Conservation (phyloP, 2,888 invertebrate genomes). For the Itoplectis maculator region DNA sequence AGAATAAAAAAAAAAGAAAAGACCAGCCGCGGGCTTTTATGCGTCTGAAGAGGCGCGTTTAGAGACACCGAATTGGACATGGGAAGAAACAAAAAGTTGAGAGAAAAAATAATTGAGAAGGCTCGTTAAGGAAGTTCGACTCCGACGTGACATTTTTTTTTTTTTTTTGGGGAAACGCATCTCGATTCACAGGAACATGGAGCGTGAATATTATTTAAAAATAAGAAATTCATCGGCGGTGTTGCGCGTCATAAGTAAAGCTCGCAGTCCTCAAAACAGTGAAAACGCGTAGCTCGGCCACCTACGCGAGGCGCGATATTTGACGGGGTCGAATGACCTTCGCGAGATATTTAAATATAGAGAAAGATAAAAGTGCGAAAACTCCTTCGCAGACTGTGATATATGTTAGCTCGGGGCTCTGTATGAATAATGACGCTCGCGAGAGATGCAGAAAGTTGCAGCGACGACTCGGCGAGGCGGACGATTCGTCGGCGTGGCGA, state of each 20-base stretch:
- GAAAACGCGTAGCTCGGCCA: background rate
- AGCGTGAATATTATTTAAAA: background rate
- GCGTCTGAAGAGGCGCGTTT: conserved; percentile 11
- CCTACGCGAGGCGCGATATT: conserved; percentile 2
- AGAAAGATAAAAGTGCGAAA: conserved; percentile 55
- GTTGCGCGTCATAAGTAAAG: background rate
- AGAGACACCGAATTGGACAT: background rate
- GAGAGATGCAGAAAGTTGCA: conserved; percentile 40
- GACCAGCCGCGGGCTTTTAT: background rate
- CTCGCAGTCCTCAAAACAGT: background rate
- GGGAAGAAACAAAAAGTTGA: background rate
- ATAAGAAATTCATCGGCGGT: conserved; percentile 10
- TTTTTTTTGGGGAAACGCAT: background rate
- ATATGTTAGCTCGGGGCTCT: background rate
- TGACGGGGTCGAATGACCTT: conserved; percentile 59
- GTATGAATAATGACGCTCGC: conserved; percentile 40
- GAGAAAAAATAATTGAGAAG: background rate
- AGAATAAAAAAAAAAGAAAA: conserved; percentile 28
- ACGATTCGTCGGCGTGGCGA: conserved; percentile 24
- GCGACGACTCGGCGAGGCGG: conserved; percentile 19
- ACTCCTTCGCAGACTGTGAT: conserved; percentile 18
- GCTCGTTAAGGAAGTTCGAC: conserved; percentile 38
- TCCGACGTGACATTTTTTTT: background rate
- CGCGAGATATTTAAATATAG: conserved; percentile 61
- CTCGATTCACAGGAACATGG: background rate